These are phyloP conservation scores for Pyrrhosoma nymphula DNA, from an alignment of 2,888 invertebrate species.

Conservation along the genomic window DNA sequence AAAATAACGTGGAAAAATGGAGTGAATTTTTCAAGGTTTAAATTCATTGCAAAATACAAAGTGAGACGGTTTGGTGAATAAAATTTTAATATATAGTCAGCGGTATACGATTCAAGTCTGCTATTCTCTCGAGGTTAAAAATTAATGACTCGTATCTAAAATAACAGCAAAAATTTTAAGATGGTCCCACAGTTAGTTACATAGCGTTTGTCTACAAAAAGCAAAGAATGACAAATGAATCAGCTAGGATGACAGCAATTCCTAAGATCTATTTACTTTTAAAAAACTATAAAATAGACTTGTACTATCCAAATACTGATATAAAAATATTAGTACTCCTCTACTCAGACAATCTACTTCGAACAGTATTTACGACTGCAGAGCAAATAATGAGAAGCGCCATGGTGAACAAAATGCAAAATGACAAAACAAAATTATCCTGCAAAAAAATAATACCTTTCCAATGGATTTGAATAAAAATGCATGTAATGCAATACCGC, in stretches of 20 bases:
- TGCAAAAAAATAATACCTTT: not conserved
- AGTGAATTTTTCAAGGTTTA: not conserved
- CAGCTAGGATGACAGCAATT: constrained; percentile 11
- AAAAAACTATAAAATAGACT: not conserved
- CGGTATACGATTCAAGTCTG: not conserved
- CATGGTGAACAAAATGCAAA: constrained; percentile 3
- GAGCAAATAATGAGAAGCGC: constrained; percentile 28
- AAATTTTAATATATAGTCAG: not conserved
- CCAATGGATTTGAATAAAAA: not conserved
- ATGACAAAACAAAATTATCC: constrained; percentile 37
- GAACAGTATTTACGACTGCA: not conserved
- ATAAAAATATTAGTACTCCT: not conserved
- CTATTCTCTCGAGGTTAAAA: not conserved
- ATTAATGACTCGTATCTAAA: not conserved
- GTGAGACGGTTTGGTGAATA: not conserved
- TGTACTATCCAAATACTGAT: constrained; percentile 14
- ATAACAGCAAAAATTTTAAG: not conserved
- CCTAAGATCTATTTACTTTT: constrained; percentile 10
- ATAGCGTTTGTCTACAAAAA: constrained; percentile 16
- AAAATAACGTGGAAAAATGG: constrained; percentile 28
- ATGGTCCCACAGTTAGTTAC: constrained; percentile 23
- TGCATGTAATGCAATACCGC: not conserved
- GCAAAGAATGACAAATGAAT: constrained; percentile 25
- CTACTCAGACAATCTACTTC: constrained; percentile 28
- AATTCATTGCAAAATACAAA: not conserved